Base-by-base conservation (phyloP, 2,113 vertebrate genomes). In the Mus pahari region DNA sequence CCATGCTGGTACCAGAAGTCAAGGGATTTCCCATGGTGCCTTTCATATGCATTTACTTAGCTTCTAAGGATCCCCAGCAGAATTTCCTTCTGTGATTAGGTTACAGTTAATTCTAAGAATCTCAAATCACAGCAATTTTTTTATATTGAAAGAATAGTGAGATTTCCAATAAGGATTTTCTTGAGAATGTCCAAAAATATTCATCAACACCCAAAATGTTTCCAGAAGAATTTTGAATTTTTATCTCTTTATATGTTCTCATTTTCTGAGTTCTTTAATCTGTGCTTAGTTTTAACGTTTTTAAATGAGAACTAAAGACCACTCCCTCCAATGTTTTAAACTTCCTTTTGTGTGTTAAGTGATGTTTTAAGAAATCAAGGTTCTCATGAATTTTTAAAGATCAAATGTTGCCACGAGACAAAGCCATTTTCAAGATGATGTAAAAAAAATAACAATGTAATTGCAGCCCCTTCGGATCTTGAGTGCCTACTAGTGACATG, bases 51-150 rank as follows among this genome's bases (percentile, higher is more conserved):
- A 74, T 82, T 88, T 26, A 68, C 88, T 95, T 91, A 86, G 33
- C 36, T 95, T 19, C 53, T 33, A 94, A 83, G 55, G n/a, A 93
- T 60, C 62, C 86, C 86, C 48, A 79, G 86, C 83, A 94, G 62
- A 73, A 36, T 90, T 97, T 94, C 93, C 64, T 91, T 70, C 78
- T 73, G 71, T 64, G 42, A 77, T 68, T 77, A 77, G 48, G 74
- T 95, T 84, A 91, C 6, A 70, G 17, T 86, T 89, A 95, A 95
- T 36, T 84, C 90, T 91, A 75, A 74, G 89, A 86, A 86, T 91
- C 93, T 89, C 81, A 95, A 92, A 78, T 81, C 71, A 24, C 75
- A 82, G 84, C 10, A 60, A 74, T 89, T 87, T 31, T 62, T 82
- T 91, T 86, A 82, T 81, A 45, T 20, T 73, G 26, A 45, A 73